Evolutionary conservation across 2,888 invertebrate species (phyloP), one percentile per base, ranked within the genome.

Genomic region (Eupithecia inturbata): DNA sequence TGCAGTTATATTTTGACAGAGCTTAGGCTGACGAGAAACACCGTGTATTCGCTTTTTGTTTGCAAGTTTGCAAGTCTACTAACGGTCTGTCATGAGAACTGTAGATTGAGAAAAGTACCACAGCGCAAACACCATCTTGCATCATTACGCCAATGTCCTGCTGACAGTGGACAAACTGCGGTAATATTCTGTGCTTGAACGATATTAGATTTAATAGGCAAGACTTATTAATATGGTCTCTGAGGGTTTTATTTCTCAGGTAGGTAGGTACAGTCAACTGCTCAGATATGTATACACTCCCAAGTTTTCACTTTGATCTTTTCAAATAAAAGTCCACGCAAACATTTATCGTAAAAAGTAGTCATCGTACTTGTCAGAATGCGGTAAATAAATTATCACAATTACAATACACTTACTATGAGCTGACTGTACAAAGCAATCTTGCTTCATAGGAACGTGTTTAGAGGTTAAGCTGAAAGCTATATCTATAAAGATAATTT

Each of bases 61-160:
- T 62, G 22, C 31, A 62, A 62, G 31, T 31, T 28, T 31, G 57
- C 22, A 57, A 31, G 31, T 62, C 70, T 63, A 73, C 57, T 72
- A 36, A 69, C 64, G 73, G 66, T 66, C 9, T 68, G 16, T 22
- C 49, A 67, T 28, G 62, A 31, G 62, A 19, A 5, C 16, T 28
- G 6, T 16, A 31, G 62, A 71, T 64, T 57, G 68, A 77, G 68
- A 66, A 49, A 74, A 76, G 63, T 83, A 77, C 78, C 75, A 79
- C 80, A n/a, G n/a, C n/a, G n/a, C n/a, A n/a, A n/a, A n/a, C n/a
- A n/a, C n/a, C n/a, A n/a, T 79, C 82, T 76, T 77, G 81, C 81
- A 82, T 84, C 85, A 85, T 83, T 80, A 77, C 73, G 33, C 75
- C 77, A 83, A 83, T 83, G 83, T 83, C 82, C 82, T 74, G 75